A percentile compares a stretch with the other conserved stretches of the same genome.
These are phyloP conservation scores for Smutsia gigantea DNA, from an alignment of 2,797 vertebrate genomes.

Conservation along the genomic window DNA sequence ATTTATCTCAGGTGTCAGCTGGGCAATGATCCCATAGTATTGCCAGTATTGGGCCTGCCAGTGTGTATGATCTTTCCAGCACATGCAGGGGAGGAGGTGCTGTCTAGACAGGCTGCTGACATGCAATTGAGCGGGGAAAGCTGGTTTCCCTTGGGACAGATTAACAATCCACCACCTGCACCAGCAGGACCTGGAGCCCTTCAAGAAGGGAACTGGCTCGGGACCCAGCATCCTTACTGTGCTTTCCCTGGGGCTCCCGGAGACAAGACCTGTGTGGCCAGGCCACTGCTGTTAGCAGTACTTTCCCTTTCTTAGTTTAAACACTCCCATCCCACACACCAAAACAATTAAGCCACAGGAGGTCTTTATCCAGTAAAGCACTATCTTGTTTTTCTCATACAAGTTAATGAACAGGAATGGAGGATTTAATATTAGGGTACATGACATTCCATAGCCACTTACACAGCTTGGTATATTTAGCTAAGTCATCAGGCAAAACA, in stretches of 20 bases:
- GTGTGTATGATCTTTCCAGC: neutral
- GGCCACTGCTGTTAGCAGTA: neutral
- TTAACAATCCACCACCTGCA: neutral
- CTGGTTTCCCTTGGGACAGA: neutral
- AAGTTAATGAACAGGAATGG: neutral
- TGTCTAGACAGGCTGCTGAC: neutral
- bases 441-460: neutral
- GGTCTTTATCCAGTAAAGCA: neutral
- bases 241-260: neutral
- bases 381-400: neutral
- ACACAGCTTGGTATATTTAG: slow-evolving; percentile 28
- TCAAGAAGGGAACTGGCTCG: neutral
- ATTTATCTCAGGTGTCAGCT: neutral
- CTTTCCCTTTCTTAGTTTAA: slow-evolving; percentile 1
- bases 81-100: rapidly evolving
- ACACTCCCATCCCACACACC: neutral
- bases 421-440: neutral
- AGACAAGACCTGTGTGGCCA: neutral
- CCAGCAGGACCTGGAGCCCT: neutral
- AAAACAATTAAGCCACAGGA: neutral
- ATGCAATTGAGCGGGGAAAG: neutral
- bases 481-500: slow-evolving; percentile 25
- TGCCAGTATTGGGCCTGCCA: neutral
- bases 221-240: neutral
- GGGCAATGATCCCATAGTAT: rapidly evolving